Evolutionary conservation across 2,797 vertebrate species (phyloP).

Genomic region (Myripristis jacobus): DNA sequence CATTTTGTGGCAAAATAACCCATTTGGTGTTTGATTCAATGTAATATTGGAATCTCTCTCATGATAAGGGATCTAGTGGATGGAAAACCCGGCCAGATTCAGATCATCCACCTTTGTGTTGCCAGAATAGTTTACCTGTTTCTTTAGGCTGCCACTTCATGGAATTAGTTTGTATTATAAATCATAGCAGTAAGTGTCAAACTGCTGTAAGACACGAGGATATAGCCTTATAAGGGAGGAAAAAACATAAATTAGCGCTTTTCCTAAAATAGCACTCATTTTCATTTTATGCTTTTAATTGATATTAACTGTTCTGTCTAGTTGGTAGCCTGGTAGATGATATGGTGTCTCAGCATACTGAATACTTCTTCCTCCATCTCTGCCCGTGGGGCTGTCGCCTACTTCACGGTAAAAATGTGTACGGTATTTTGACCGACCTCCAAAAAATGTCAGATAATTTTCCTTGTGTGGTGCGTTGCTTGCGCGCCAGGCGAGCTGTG

Average conservation of each 20-base stretch:
- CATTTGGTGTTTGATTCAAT: slow-evolving; percentile 33
- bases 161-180: too few relatives aligned
- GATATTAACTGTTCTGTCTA: slow-evolving; percentile 15
- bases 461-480: slow-evolving; percentile 68
- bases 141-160: too few relatives aligned
- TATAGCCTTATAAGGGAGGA: too few relatives aligned
- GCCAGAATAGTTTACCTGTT: too few relatives aligned
- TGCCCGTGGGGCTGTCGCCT: too few relatives aligned
- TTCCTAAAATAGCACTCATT: not conserved
- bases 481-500: slow-evolving; percentile 62
- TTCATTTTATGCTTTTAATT: slow-evolving; percentile 22
- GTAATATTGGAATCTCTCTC: slow-evolving; percentile 8
- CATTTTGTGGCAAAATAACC: slow-evolving; percentile 50
- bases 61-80: too few relatives aligned
- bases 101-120: too few relatives aligned
- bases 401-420: slow-evolving; percentile 40
- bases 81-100: not conserved
- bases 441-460: slow-evolving; percentile 73
- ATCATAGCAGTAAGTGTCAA: too few relatives aligned
- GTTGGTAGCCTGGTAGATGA: not conserved
- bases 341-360: not conserved
- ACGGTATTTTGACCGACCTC: slow-evolving; percentile 65
- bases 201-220: too few relatives aligned
- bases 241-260: not conserved
- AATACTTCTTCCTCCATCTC: too few relatives aligned